These are phyloP conservation scores for Brachypodius melanocephalos DNA, from an alignment of 2,113 vertebrate genomes.

Conservation along the genomic window DNA sequence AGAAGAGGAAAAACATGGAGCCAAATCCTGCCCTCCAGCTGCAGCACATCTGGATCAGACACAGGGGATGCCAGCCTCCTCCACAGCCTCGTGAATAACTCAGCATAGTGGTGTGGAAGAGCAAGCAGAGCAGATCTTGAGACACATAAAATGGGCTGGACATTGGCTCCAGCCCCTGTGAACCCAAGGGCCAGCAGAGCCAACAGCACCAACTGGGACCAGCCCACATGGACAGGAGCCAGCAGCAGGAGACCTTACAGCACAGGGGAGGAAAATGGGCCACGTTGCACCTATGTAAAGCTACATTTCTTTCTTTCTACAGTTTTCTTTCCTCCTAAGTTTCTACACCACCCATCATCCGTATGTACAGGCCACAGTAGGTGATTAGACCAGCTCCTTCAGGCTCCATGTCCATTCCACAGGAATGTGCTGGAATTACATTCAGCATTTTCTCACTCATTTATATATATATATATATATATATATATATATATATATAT, in stretches of 20 bases:
- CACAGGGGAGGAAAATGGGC: not conserved
- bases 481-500: too few relatives aligned
- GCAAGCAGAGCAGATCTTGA: not conserved
- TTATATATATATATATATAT: too few relatives aligned
- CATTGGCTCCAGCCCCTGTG: not conserved
- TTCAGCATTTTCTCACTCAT: not conserved
- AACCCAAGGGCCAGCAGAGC: not conserved
- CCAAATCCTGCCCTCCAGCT: not conserved
- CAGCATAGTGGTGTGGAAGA: not conserved
- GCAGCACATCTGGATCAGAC: not conserved
- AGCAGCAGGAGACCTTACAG: not conserved
- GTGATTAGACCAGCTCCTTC: not conserved
- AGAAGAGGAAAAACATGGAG: not conserved
- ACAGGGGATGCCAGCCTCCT: not conserved
- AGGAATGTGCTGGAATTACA: not conserved
- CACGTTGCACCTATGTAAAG: not conserved
- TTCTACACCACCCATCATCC: not conserved
- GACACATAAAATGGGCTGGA: not conserved
- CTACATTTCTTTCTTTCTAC: not conserved
- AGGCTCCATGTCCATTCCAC: not conserved
- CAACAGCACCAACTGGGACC: not conserved
- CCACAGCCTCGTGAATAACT: not conserved
- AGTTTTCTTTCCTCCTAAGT: not conserved
- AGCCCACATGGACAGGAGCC: not conserved
- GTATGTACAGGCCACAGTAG: not conserved